Evolutionary conservation across 2,113 vertebrate genomes (phyloP).

Genomic region (Proteles cristata): DNA sequence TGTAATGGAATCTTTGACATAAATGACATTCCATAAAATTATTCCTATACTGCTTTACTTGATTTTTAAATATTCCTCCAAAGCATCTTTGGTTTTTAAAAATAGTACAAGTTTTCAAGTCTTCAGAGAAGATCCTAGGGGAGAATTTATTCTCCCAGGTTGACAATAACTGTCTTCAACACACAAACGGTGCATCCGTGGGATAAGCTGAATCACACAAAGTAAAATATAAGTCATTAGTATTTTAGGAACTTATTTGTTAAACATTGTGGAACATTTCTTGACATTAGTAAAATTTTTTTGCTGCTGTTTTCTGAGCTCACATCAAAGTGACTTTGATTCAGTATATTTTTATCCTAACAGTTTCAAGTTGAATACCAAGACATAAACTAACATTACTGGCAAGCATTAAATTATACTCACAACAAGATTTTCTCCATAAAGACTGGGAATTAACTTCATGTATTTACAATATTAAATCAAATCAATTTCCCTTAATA

Average conservation of each 20-base stretch:
- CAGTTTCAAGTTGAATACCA: not conserved
- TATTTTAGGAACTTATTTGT: not conserved
- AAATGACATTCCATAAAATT: not conserved
- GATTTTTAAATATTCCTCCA: not conserved
- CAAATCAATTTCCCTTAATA: conserved; percentile 57
- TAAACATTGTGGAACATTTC: not conserved
- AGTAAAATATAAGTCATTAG: not conserved
- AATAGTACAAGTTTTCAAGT: not conserved
- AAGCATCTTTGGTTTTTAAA: not conserved
- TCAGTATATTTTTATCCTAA: conserved; percentile 12
- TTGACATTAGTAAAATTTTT: not conserved
- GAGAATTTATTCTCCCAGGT: not conserved
- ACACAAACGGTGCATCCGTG: not conserved
- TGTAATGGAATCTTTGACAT: not conserved
- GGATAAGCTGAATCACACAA: not conserved
- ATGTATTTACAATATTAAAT: conserved; percentile 49
- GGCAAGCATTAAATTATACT: not conserved
- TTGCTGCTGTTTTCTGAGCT: not conserved
- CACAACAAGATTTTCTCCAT: not conserved
- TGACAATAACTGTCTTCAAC: not conserved
- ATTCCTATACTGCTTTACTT: not conserved
- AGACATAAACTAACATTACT: not conserved
- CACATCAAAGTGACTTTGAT: not conserved
- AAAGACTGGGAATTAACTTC: not conserved
- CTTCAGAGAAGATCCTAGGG: not conserved